A percentile compares a stretch with the other conserved stretches of the same genome.
These are phyloP conservation scores for Tigriopus japonicus DNA, from an alignment of 1,140 invertebrate species.

Conservation along the genomic window DNA sequence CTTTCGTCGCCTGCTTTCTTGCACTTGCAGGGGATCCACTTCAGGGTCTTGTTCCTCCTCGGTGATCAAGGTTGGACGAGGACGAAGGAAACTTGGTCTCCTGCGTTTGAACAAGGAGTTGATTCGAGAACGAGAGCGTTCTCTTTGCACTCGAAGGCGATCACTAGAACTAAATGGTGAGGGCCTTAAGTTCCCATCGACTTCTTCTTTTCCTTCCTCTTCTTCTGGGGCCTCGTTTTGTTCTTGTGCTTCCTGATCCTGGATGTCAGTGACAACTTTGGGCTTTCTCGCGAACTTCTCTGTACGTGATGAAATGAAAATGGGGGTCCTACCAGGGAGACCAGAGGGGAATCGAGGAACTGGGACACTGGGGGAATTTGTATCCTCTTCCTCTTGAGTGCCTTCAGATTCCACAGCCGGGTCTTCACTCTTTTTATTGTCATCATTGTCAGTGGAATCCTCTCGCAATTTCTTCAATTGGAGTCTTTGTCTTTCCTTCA, in stretches of 20 bases:
- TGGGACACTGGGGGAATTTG: background rate
- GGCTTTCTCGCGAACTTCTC: background rate
- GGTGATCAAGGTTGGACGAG: background rate
- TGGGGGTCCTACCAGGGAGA: slow-evolving; percentile 3
- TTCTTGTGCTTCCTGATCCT: background rate
- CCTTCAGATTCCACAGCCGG: background rate
- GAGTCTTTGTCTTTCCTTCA: slow-evolving; percentile 4
- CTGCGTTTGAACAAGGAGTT: slow-evolving; percentile 3
- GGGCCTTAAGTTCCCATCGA: background rate
- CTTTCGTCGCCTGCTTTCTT: slow-evolving; percentile 2
- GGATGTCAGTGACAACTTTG: no score
- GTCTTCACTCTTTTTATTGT: background rate
- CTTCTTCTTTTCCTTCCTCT: slow-evolving; percentile 1
- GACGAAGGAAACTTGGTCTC: background rate
- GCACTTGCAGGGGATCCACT: background rate
- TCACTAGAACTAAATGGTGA: background rate
- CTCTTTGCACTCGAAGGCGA: slow-evolving; percentile 1
- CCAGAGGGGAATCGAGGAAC: background rate
- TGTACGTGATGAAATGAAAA: slow-evolving; percentile 10
- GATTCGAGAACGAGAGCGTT: slow-evolving; percentile 3
- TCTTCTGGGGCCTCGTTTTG: background rate
- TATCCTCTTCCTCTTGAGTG: background rate
- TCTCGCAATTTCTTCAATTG: background rate
- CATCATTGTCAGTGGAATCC: background rate
- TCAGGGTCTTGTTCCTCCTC: background rate